A percentile compares a stretch with the other conserved stretches of the same genome.
Conservation (phyloP, 1,140 invertebrate genomes). For the Stratiolaelaps scimitus region DNA sequence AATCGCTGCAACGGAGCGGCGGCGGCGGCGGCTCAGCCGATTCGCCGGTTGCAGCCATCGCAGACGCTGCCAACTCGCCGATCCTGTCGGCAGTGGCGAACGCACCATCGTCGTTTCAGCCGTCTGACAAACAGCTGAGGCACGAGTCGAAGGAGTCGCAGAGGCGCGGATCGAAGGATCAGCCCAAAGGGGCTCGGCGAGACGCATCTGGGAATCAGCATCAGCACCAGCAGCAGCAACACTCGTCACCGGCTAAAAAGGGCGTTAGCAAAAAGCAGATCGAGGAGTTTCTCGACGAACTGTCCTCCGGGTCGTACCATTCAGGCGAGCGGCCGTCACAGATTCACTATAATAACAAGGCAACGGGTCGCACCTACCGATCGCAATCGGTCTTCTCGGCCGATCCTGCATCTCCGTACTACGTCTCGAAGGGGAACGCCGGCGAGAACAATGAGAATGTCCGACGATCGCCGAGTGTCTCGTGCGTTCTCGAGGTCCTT, state of each 20-base stretch:
- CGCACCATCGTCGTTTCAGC: neutral
- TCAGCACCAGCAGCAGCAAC: too few species aligned
- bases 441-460: slow-evolving; percentile 18
- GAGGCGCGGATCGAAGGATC: neutral
- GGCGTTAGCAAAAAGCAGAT: slow-evolving; percentile 25
- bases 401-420: slow-evolving; percentile 10
- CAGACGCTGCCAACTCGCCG: too few species aligned
- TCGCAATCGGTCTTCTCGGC: slow-evolving; percentile 26
- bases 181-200: neutral
- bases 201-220: neutral
- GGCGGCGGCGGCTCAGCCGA: neutral
- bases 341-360: slow-evolving; percentile 17
- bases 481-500: slow-evolving; percentile 23
- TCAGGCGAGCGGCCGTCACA: slow-evolving; percentile 22
- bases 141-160: too few species aligned
- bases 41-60: too few species aligned
- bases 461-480: slow-evolving; percentile 24
- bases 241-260: neutral
- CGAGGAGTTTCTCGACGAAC: slow-evolving; percentile 23
- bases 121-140: neutral
- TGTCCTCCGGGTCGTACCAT: slow-evolving; percentile 24
- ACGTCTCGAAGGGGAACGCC: slow-evolving; percentile 15
- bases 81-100: neutral
- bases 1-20: neutral
- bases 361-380: slow-evolving; percentile 22